Conservation (phyloP, 2,888 invertebrate species). For the Rhamnusium bicolor region DNA sequence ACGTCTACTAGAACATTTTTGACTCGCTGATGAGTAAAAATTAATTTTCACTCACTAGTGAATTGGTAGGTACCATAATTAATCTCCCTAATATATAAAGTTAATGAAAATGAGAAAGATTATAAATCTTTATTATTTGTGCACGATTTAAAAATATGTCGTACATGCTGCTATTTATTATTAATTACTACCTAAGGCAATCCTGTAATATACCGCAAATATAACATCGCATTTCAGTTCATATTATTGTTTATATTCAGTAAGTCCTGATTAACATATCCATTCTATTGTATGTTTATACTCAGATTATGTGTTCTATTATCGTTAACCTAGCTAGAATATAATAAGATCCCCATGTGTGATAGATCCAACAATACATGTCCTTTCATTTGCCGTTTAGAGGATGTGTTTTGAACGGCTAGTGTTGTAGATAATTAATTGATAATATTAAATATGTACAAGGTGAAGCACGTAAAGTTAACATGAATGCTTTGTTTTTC, state of each 20-base stretch:
- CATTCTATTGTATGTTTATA: not conserved
- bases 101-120: no score
- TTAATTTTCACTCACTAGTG: no score
- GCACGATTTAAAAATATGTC: no score
- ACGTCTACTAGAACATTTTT: no score
- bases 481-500: no score
- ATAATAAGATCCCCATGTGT: not conserved
- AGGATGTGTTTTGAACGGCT: not conserved
- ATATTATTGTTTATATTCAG: not conserved
- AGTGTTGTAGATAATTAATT: not conserved
- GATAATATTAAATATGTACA: no score
- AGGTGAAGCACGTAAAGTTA: no score
- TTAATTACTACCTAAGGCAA: not conserved
- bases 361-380: not conserved
- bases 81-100: no score
- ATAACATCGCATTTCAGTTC: not conserved
- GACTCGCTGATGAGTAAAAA: no score
- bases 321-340: not conserved
- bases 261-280: not conserved
- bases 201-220: not conserved
- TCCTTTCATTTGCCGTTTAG: not conserved
- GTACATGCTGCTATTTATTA: no score
- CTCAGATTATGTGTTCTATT: not conserved
- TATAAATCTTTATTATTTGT: no score
- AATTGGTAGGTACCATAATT: no score